These are phyloP conservation scores for Calliphora vicina DNA, from an alignment of 1,140 invertebrate genomes.

Conservation along the genomic window DNA sequence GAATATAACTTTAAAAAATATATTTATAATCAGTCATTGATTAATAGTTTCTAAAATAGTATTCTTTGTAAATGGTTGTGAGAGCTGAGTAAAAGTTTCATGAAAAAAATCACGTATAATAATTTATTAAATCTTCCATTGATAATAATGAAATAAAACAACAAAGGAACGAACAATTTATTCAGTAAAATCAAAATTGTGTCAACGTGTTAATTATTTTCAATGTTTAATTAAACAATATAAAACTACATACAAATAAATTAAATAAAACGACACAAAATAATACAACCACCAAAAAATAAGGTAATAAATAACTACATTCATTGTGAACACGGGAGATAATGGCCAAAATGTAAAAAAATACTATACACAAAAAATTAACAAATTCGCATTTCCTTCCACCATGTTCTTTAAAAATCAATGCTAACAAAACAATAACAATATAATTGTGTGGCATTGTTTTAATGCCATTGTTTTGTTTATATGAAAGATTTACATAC, in stretches of 20 bases:
- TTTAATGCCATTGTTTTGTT: no score
- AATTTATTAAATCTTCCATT: neutral
- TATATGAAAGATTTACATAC: no score
- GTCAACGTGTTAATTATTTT: conserved; percentile 16
- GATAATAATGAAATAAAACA: neutral
- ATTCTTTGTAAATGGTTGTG: neutral
- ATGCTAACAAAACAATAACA: no score
- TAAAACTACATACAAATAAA: neutral
- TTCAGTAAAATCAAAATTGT: neutral
- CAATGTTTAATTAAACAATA: neutral
- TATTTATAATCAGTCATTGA: neutral
- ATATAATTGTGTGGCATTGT: no score
- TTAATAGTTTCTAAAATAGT: neutral
- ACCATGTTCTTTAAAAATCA: no score
- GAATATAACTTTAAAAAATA: neutral
- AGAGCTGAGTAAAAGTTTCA: neutral
- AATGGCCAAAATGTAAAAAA: neutral
- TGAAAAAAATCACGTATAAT: neutral
- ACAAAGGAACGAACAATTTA: neutral
- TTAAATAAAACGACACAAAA: neutral
- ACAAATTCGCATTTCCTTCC: neutral
- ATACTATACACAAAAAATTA: neutral
- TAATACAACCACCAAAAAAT: neutral
- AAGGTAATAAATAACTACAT: neutral
- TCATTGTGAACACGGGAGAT: neutral